Percentiles rank a stretch among this genome's conserved stretches.
These are phyloP conservation scores for Tragelaphus eurycerus DNA, from an alignment of 2,797 vertebrate genomes.

Conservation along the genomic window DNA sequence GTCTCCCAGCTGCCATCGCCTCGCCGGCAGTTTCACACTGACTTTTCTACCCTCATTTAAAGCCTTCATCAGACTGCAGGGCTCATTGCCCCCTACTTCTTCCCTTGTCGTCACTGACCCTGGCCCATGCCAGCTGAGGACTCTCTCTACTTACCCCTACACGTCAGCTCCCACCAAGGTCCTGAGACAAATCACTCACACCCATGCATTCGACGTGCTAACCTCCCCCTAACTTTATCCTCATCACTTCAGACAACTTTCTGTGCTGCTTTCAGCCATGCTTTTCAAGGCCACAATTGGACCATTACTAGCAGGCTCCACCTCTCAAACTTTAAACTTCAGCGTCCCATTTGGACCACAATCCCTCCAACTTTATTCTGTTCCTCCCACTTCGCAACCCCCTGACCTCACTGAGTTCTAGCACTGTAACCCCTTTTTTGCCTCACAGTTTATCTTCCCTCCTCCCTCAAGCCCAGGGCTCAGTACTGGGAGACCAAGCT, in stretches of 20 bases:
- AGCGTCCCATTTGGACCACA: neutral
- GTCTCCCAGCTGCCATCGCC: neutral
- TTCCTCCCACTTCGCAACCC: neutral
- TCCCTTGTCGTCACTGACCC: neutral
- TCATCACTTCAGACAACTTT: neutral
- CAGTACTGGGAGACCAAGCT: neutral
- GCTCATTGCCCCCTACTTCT: neutral
- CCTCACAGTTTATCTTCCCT: neutral
- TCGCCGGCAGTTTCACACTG: neutral
- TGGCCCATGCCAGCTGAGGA: neutral
- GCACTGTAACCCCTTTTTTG: neutral
- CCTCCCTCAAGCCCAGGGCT: neutral
- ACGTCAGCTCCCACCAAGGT: neutral
- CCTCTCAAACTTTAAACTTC: neutral
- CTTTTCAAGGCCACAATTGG: neutral
- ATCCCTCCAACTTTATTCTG: neutral
- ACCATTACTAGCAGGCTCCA: neutral
- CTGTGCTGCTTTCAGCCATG: neutral
- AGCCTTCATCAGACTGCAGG: neutral
- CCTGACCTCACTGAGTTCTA: neutral
- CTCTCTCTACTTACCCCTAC: neutral
- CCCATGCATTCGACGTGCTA: neutral
- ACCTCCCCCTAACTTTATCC: neutral
- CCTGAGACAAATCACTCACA: neutral
- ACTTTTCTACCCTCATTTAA: neutral